Conservation (phyloP, 2,797 vertebrate species). For the Caiman crocodilus region DNA sequence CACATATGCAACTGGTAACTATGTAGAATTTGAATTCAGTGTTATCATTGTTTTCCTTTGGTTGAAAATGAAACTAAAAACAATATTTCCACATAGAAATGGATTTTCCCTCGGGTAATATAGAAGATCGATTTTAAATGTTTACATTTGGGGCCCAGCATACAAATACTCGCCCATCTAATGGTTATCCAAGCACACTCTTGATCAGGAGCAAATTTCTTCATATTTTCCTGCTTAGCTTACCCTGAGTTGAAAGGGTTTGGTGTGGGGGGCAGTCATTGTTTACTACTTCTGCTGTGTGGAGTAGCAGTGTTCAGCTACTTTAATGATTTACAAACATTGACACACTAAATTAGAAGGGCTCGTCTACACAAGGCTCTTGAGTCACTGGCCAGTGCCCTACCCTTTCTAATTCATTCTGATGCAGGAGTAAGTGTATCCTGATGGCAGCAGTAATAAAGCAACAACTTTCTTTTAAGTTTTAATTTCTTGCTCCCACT, state of each 20-base stretch:
- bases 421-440: neutral
- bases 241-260: neutral
- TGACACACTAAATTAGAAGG: neutral
- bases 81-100: neutral
- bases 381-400: neutral
- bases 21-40: no score
- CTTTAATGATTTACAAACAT: neutral
- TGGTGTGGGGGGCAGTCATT: neutral
- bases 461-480: neutral
- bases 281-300: neutral
- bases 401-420: neutral
- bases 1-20: no score
- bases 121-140: accelerated
- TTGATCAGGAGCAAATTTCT: neutral
- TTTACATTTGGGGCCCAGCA: neutral
- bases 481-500: neutral
- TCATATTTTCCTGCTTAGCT: neutral
- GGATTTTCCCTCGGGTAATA: neutral
- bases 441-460: neutral
- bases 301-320: neutral
- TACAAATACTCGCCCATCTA: neutral
- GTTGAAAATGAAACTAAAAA: neutral
- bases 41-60: no score
- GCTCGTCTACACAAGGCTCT: no score
- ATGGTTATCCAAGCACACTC: neutral